Evolutionary conservation across 2,797 vertebrate species (phyloP).

Genomic region (Sebastes vulpes): DNA sequence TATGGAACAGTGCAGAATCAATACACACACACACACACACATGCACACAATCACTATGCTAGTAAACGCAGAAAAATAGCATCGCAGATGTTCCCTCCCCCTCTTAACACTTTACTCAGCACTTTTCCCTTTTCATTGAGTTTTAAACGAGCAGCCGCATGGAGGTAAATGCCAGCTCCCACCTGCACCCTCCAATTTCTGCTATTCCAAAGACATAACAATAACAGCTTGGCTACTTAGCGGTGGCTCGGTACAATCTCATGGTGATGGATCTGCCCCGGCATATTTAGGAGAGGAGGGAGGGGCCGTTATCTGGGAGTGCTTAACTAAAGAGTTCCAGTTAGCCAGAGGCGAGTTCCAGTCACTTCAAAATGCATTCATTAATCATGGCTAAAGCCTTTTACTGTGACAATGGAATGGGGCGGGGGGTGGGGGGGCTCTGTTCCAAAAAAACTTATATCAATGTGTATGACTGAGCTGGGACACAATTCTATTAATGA

Average conservation of each 20-base stretch:
- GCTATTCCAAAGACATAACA: conserved; percentile 51
- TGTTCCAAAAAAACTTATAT: conserved; percentile 44
- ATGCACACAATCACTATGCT: background rate
- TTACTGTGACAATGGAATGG: conserved; percentile 11
- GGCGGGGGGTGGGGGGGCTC: background rate
- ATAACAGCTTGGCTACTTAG: conserved; percentile 54
- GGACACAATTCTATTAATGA: conserved; percentile 79
- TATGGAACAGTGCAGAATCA: background rate
- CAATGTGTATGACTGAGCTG: conserved; percentile 63
- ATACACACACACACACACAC: background rate
- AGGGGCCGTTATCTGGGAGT: background rate
- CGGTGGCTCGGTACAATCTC: conserved; percentile 13
- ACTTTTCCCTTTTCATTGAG: conserved; percentile 54
- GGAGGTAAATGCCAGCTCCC: conserved; percentile 62
- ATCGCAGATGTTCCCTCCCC: conserved; percentile 57
- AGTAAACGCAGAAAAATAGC: conserved; percentile 39
- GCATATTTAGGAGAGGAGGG: conserved; percentile 14
- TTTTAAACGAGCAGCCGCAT: conserved; percentile 58
- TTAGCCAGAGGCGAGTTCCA: conserved; percentile 37
- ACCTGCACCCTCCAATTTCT: conserved; percentile 48
- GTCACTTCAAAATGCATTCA: conserved; percentile 31
- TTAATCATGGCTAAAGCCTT: conserved; percentile 53
- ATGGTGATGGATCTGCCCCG: conserved; percentile 27
- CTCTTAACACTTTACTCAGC: conserved; percentile 61
- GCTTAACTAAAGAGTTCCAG: conserved; percentile 46